These are phyloP conservation scores for Zapornia atra DNA, from an alignment of 2,113 vertebrate species.

Conservation along the genomic window DNA sequence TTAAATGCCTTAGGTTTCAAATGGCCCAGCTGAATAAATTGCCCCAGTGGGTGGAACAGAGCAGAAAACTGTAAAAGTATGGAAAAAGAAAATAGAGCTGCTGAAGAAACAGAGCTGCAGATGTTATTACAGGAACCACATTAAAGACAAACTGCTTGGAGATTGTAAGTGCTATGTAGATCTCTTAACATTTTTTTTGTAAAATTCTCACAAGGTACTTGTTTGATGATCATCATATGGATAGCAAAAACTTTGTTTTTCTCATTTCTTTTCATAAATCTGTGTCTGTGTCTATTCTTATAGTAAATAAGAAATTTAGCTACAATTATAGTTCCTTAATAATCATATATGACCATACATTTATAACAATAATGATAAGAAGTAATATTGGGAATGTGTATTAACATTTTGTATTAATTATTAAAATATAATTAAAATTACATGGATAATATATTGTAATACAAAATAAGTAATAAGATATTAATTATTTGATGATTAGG, in stretches of 20 bases:
- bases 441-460: not conserved
- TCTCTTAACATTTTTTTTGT: not conserved
- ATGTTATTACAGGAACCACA: not conserved
- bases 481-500: not conserved
- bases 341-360: not conserved
- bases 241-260: not conserved
- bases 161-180: not conserved
- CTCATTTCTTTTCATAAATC: not conserved
- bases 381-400: not conserved
- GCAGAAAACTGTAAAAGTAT: not conserved
- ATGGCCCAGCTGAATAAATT: not conserved
- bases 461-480: not conserved
- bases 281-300: not conserved
- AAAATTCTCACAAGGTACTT: not conserved
- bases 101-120: not conserved
- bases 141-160: not conserved
- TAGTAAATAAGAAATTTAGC: not conserved
- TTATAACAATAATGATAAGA: not conserved
- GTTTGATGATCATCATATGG: not conserved
- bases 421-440: not conserved
- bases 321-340: not conserved
- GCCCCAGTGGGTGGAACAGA: not conserved
- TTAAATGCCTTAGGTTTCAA: not conserved
- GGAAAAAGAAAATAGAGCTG: not conserved
- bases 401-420: not conserved